Evolutionary conservation across 2,797 vertebrate species (phyloP).

Genomic region (Enoplosus armatus): DNA sequence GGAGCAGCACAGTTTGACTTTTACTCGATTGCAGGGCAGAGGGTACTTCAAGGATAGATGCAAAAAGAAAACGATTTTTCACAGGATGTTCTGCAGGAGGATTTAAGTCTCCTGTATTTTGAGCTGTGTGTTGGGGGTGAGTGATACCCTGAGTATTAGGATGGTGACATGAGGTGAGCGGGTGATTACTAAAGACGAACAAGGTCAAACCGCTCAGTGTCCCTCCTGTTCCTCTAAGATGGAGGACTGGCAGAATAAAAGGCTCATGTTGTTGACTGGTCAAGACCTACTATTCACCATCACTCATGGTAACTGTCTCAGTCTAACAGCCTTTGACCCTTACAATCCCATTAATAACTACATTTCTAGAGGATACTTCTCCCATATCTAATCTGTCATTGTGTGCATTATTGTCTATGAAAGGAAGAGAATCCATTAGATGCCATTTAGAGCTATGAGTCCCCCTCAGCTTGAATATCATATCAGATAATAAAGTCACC

Average conservation of each 20-base stretch:
- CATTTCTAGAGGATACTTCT: conserved; percentile 4
- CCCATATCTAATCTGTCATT: conserved; percentile 1
- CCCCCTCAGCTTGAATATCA: conserved; percentile 27
- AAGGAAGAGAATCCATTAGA: conserved; percentile 37
- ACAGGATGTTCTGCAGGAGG: conserved; percentile 41
- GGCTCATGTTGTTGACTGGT: conserved; percentile 21
- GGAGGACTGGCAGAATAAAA: conserved; percentile 35
- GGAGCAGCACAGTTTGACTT: conserved; percentile 35
- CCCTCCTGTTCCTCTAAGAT: conserved; percentile 15
- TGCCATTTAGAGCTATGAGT: conserved; percentile 27
- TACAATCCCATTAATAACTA: conserved; percentile 8
- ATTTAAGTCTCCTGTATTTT: conserved; percentile 35
- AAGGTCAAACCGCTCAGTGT: conserved; percentile 54
- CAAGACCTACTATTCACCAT: conserved; percentile 4
- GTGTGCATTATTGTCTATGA: conserved; percentile 2
- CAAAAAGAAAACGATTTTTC: conserved; percentile 43
- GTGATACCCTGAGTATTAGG: conserved; percentile 38
- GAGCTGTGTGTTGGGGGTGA: conserved; percentile 46
- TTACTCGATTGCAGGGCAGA: conserved; percentile 34
- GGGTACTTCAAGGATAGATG: conserved; percentile 52
- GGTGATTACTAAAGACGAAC: conserved; percentile 54
- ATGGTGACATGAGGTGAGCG: conserved; percentile 48
- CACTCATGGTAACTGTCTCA: background rate
- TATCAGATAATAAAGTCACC: conserved; percentile 41
- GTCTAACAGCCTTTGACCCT: conserved; percentile 15